Percentiles rank a stretch among this genome's conserved stretches.
phyloP scores from a whole-genome alignment of 2,888 invertebrate species.

The Parnassius apollo region DNA sequence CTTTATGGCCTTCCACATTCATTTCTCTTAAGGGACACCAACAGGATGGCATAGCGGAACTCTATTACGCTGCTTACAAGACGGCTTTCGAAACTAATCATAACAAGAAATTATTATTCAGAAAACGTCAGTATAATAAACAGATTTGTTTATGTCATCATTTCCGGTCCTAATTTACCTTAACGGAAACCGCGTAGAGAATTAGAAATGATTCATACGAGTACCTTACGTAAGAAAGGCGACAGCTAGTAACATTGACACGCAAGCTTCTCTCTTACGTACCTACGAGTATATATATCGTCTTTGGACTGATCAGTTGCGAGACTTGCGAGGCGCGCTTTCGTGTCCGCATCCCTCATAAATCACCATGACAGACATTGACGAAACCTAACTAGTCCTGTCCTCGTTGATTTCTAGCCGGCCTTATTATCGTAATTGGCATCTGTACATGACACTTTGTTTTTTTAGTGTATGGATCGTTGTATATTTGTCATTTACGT shows the following conservation, averaged over 20 bases:
- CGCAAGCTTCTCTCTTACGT: conserved; percentile 21
- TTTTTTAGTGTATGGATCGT: conserved; percentile 12
- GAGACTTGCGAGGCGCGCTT: conserved; percentile 28
- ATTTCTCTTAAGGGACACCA: neutral
- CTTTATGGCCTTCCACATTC: neutral
- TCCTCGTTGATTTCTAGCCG: conserved; percentile 32
- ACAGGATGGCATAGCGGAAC: too few relatives aligned
- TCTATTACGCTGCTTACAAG: too few relatives aligned
- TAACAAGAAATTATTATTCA: neutral
- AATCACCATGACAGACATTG: conserved; percentile 66
- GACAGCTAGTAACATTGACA: conserved; percentile 26
- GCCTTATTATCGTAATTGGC: conserved; percentile 39
- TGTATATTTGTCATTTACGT: conserved; percentile 8
- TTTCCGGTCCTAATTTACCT: neutral
- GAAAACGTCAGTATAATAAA: neutral
- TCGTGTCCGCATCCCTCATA: conserved; percentile 56
- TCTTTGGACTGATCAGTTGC: conserved; percentile 28
- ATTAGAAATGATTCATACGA: conserved; percentile 1
- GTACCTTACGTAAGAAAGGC: conserved; percentile 17
- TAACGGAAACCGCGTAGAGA: neutral
- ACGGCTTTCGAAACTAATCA: too few relatives aligned
- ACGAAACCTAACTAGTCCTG: conserved; percentile 46
- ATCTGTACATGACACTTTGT: conserved; percentile 23
- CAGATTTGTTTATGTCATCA: neutral
- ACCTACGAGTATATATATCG: conserved; percentile 20